Conservation (phyloP, 1,140 invertebrate genomes). For the Thereuonema tuberculata region DNA sequence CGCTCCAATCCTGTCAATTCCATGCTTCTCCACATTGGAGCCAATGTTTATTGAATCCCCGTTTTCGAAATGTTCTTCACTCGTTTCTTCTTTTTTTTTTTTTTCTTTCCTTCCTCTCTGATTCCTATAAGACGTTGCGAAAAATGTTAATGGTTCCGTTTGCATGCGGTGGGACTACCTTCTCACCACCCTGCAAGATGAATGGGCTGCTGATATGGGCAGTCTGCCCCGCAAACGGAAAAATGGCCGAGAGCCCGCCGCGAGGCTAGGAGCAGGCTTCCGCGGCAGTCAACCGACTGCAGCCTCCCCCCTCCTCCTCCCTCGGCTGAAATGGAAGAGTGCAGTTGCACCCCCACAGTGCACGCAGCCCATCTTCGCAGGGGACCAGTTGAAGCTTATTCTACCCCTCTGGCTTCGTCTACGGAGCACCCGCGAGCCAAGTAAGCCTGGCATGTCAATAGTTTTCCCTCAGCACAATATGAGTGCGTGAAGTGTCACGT, state of each 20-base stretch:
- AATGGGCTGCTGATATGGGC: too few relatives aligned
- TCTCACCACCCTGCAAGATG: too few relatives aligned
- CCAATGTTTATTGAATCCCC: too few relatives aligned
- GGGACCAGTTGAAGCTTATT: constrained; percentile 5
- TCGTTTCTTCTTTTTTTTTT: too few relatives aligned
- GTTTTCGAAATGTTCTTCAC: too few relatives aligned
- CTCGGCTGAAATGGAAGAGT: neutral
- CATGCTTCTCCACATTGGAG: too few relatives aligned
- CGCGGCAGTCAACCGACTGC: neutral
- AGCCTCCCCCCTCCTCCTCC: neutral
- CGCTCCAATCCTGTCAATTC: too few relatives aligned
- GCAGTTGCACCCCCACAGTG: constrained; percentile 8
- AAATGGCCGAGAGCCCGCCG: neutral
- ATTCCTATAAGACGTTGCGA: too few relatives aligned
- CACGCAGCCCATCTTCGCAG: neutral
- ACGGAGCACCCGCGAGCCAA: neutral
- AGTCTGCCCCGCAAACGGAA: too few relatives aligned
- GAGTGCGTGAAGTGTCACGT: constrained; percentile 8
- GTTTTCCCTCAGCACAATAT: constrained; percentile 5
- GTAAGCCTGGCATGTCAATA: constrained; percentile 10
- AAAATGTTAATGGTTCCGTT: too few relatives aligned
- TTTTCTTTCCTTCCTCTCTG: too few relatives aligned
- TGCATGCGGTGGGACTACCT: too few relatives aligned
- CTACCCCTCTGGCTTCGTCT: neutral
- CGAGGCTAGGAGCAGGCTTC: neutral